phyloP scores from a whole-genome alignment of 2,797 vertebrate species.

The Fistularia tabacaria region DNA sequence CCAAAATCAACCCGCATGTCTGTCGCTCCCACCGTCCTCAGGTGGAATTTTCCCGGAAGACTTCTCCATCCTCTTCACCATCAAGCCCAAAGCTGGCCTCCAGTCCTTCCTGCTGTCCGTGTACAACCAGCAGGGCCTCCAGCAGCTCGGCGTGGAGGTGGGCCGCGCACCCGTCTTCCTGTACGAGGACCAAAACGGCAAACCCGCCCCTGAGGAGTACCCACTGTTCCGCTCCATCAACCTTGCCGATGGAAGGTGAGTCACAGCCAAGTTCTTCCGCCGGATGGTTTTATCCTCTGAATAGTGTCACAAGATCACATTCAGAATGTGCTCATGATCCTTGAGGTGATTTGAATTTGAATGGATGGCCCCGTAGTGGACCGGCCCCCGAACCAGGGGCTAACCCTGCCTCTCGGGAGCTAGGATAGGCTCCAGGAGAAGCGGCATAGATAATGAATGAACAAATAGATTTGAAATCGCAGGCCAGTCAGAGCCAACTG shows the following conservation, averaged over 20 bases:
- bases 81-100: conserved; percentile 89
- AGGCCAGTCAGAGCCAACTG: too few relatives aligned
- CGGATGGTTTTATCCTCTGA: conserved; percentile 7
- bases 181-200: conserved; percentile 94
- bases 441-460: too few relatives aligned
- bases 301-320: neutral
- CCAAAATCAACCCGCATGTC: neutral
- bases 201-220: conserved; percentile 90
- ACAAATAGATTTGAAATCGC: too few relatives aligned
- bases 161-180: conserved; percentile 91
- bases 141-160: conserved; percentile 94
- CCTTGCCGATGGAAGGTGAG: conserved; percentile 95
- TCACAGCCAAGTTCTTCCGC: conserved; percentile 31
- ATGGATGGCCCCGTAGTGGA: too few relatives aligned
- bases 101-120: conserved; percentile 94
- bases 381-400: too few relatives aligned
- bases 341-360: too few relatives aligned
- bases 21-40: conserved; percentile 59
- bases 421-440: too few relatives aligned
- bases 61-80: conserved; percentile 95
- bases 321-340: too few relatives aligned
- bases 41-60: conserved; percentile 91
- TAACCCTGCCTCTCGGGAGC: too few relatives aligned
- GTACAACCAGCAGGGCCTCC: conserved; percentile 91
- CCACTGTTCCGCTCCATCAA: conserved; percentile 92